Conservation (phyloP, 2,888 invertebrate species). For the Tipula confusa region DNA sequence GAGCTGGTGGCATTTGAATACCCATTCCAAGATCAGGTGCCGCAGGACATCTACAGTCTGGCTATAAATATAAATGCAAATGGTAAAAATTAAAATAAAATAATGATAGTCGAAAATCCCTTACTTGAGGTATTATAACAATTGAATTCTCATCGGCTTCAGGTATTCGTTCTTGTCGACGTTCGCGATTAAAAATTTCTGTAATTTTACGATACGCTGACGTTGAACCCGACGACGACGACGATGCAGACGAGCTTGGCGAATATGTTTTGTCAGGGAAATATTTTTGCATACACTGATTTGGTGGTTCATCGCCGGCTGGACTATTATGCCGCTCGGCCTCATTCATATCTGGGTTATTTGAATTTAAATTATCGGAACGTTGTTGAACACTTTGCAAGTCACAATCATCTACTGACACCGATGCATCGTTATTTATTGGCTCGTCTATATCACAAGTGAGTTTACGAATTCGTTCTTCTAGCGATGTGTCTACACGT, state of each 20-base stretch:
- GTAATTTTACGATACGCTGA: conserved; percentile 60
- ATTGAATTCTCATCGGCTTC: conserved; percentile 51
- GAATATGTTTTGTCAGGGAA: conserved; percentile 59
- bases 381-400: conserved; percentile 33
- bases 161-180: conserved; percentile 50
- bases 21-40: conserved; percentile 57
- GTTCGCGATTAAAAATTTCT: conserved; percentile 49
- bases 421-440: conserved; percentile 44
- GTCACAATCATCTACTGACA: conserved; percentile 35
- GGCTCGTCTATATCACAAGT: conserved; percentile 81
- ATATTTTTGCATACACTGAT: conserved; percentile 44
- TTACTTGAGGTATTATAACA: conserved; percentile 49
- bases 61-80: background rate
- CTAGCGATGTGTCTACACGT: conserved; percentile 66
- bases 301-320: conserved; percentile 59
- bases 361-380: conserved; percentile 38
- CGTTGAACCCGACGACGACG: conserved; percentile 56
- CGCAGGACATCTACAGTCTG: conserved; percentile 49
- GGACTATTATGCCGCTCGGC: conserved; percentile 59
- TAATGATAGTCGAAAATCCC: background rate
- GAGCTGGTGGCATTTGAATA: conserved; percentile 50
- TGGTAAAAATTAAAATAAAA: no score
- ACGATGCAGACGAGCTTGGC: conserved; percentile 55
- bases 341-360: conserved; percentile 38
- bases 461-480: conserved; percentile 78